Base-by-base conservation (phyloP, 2,113 vertebrate species). In the Rhizomys pruinosus region DNA sequence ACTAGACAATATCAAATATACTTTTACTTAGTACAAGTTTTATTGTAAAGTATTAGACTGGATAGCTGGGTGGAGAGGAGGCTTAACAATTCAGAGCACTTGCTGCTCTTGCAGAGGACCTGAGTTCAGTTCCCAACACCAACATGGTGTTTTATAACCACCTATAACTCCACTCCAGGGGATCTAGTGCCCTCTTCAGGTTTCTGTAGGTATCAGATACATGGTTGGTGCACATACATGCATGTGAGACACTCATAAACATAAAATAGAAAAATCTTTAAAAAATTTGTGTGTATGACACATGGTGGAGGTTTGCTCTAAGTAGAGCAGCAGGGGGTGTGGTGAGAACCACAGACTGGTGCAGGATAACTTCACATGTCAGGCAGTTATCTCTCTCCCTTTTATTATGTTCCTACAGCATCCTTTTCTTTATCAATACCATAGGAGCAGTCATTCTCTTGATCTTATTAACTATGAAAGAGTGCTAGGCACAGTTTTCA, bases 381-480 rank as follows among this genome's bases (percentile, higher is more conserved):
- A 82, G 47, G 72, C 32, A 88, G 52, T 52, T 16, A 39, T 57
- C 13, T 59, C 8, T 72, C 19, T 61, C 6, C 37, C 42, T 57
- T 96, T 29, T 16, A 2, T n/a, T 32, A 52, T 42, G 25, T 91
- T 94, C 29, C 69, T 72, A 63, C 8, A 84, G 15, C n/a, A 82
- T 78, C 84, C 20, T 37, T 76, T 92, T 52, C 92, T 68, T 10
- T 80, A 7, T 34, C 34, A 6, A 74, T n/a, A 42, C 55, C 81
- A 27, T 27, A 89, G 23, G 17, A 89, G 88, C 32, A 84, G 42
- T 47, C 34, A 69, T 91, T 80, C 39, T 47, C 63, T 23, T 57
- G 61, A 52, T 44, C 57, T 84, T 79, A 80, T 77, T 94, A 73
- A 92, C 84, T 68, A 77, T 47, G 64, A 76, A 27, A 29, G 52